Evolutionary conservation across 2,113 vertebrate species (phyloP), one percentile per base, ranked within the genome.

Genomic region (Trichomycterus rosablanca): DNA sequence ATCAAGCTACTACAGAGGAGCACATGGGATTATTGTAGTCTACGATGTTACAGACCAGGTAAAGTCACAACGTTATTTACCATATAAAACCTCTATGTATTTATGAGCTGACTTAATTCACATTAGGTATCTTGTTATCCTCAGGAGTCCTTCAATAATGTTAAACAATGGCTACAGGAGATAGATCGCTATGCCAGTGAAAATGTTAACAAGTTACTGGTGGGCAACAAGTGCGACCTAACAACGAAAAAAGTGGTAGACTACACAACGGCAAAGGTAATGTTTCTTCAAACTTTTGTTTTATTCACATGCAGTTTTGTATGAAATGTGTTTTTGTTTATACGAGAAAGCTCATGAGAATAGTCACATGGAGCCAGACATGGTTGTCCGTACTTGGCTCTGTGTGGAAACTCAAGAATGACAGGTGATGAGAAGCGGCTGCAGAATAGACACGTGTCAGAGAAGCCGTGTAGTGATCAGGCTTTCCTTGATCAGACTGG

Each of bases 171-270:
- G 95, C 92, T 98, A 79, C 94, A 98, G 83, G 95, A 98, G 83
- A 98, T 98, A 73, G 95, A 98, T 72, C 95, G 95, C 67, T 98
- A 98, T 11, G 95, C 95, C 88, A 97, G 94, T 86, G 95, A 98
- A 89, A 98, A 98, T 7, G 95, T 98, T 83, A 98, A 98, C 91
- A 98, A 97, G 85, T 88, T 98, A 76, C 90, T 98, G 92, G 95
- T 98, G 76, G 95, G 95, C 70, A 98, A 98, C 89, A 98, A 98
- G 76, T 97, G 94, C 80, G 95, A 98, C 80, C 83, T 98, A 82
- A 97, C 94, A 72, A 98, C 95, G 77, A 98, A 98, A 89, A 98
- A 98, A 86, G 94, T 98, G 83, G 95, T 98, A 87, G 94, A 98
- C 78, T 98, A 98, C 87, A 97, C 95, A 91, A 97, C 95, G 77